Evolutionary conservation across 2,797 vertebrate genomes (phyloP), one percentile per base, ranked within the genome.

Genomic region (Clarias fuscus): DNA sequence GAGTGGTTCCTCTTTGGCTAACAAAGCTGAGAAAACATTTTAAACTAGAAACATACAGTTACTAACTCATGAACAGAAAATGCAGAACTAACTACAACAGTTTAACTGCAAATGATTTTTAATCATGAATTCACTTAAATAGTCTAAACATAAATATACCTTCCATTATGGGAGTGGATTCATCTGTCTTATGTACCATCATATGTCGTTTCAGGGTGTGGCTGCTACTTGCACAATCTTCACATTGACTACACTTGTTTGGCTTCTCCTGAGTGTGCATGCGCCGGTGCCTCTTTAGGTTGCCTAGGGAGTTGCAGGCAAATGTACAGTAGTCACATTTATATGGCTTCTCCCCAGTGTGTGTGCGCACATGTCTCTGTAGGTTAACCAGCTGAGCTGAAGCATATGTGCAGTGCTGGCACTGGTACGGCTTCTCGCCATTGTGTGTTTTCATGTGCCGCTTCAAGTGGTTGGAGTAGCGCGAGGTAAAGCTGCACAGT

Each of bases 391-490:
- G 96, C 95, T 99, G 98, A 20, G 97, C 96, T 0, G 98, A 99
- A 89, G 98, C 97, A 27, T 99, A 99, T 14, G 96, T 93, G 87
- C 98, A 99, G 91, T 95, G 96, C 4, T 96, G 96, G 91, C 98
- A 99, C 88, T 95, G 94, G 68, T 97, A 97, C 0, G 98, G 98
- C 94, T 99, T 99, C 93, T 98, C 97, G 7, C 98, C 98, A 0
- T 98, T 98, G 94, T 99, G 98, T 24, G 95, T 99, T 92, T 97
- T 96, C 97, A 99, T 98, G 95, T 99, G 98, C 82, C 98, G 96
- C 91, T 98, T 99, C 89, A 99, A 96, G 92, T 99, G 98, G 95
- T 98, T 99, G 91, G 98, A 98, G 95, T 99, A 99, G 91, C 98
- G 97, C 0, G 98, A 98, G 89, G 95, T 94, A 93, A 99, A 99